A percentile compares a stretch with the other conserved stretches of the same genome.
These are phyloP conservation scores for Plectropomus leopardus DNA, from an alignment of 2,113 vertebrate genomes.

Conservation along the genomic window DNA sequence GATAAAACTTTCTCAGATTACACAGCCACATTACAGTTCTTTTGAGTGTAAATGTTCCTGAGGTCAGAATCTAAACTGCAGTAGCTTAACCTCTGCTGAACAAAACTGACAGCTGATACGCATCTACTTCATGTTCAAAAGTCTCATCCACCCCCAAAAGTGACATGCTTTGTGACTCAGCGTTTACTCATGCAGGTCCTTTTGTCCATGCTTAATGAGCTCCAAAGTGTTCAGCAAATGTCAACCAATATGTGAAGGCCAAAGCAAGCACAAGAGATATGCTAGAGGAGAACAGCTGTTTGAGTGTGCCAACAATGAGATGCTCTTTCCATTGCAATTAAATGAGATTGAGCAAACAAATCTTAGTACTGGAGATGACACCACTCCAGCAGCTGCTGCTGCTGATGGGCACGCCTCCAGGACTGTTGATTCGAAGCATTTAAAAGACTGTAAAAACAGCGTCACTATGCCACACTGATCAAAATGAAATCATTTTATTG, in stretches of 20 bases:
- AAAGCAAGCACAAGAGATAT: background rate
- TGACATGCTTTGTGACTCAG: conserved; percentile 60
- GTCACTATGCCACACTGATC: background rate
- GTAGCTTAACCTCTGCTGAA: background rate
- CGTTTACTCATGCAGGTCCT: conserved; percentile 54
- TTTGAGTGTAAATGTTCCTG: background rate
- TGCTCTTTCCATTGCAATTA: conserved; percentile 9
- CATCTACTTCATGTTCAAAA: conserved; percentile 34
- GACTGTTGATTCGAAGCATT: background rate
- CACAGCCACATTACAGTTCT: background rate
- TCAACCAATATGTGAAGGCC: conserved; percentile 37
- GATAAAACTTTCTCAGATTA: background rate
- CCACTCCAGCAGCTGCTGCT: conserved; percentile 44
- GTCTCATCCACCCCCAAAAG: conserved; percentile 49
- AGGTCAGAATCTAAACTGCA: background rate
- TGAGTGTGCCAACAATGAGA: conserved; percentile 18
- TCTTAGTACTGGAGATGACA: background rate
- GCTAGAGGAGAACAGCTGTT: conserved; percentile 44
- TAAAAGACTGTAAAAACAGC: background rate
- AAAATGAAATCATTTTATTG: conserved; percentile 72
- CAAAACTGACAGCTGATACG: conserved; percentile 32
- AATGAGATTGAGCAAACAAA: conserved; percentile 21
- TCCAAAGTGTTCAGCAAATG: conserved; percentile 59
- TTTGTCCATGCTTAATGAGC: conserved; percentile 70
- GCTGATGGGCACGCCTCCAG: conserved; percentile 6